phyloP scores from a whole-genome alignment of 2,797 vertebrate species.

The Cichlasoma orientale region DNA sequence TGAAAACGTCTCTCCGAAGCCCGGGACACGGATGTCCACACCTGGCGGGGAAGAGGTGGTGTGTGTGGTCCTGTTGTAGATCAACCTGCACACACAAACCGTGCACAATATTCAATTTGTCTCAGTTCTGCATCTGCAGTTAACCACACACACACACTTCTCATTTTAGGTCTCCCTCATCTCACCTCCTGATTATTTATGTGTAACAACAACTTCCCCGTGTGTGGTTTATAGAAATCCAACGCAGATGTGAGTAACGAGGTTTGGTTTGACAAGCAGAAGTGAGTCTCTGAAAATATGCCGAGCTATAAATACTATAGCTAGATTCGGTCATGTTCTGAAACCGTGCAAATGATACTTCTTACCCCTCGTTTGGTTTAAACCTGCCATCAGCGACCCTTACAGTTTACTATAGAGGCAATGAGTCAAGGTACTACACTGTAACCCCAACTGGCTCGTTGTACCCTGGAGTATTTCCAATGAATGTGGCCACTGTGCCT shows the following conservation, averaged over 20 bases:
- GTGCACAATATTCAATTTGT: background rate
- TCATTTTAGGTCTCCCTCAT: background rate
- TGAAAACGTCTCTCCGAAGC: constrained; percentile 92
- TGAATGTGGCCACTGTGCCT: background rate
- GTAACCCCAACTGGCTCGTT: background rate
- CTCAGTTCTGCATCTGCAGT: constrained; percentile 24
- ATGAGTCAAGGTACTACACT: background rate
- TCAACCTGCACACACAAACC: constrained; percentile 78
- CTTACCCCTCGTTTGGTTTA: no score
- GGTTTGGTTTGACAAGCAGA: background rate
- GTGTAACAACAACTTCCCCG: constrained; percentile 5
- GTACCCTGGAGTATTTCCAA: background rate
- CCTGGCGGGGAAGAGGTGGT: constrained; percentile 86
- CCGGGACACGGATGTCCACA: constrained; percentile 90
- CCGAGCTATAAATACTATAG: background rate
- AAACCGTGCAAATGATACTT: no score
- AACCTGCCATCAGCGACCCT: background rate
- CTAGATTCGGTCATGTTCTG: background rate
- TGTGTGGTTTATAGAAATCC: background rate
- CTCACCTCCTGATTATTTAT: background rate
- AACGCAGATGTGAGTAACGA: constrained; percentile 4
- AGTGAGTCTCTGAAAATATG: background rate
- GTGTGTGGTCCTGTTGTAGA: constrained; percentile 90
- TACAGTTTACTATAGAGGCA: fast-evolving
- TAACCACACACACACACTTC: constrained; percentile 14